Conservation (phyloP, 1,140 invertebrate species). For the Drosophila jambulina region DNA sequence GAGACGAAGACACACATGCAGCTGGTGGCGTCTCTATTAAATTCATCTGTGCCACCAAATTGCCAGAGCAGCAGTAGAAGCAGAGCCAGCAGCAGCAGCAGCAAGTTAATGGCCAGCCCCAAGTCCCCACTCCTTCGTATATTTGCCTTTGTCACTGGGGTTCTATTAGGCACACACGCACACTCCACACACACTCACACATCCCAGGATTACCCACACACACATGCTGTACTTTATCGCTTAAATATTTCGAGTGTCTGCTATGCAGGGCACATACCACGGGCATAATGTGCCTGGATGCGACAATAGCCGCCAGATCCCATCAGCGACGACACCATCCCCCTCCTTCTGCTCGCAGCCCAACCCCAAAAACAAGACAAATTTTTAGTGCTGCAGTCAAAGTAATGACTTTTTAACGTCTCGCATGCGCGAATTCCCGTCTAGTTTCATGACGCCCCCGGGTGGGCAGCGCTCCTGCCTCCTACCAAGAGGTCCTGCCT, state of each 20-base stretch:
- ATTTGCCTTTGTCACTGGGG: slow-evolving; percentile 73
- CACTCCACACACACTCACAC: slow-evolving; percentile 12
- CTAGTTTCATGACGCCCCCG: slow-evolving; percentile 51
- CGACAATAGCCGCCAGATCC: slow-evolving; percentile 57
- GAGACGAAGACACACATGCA: slow-evolving; percentile 46
- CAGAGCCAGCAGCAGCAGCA: slow-evolving; percentile 20
- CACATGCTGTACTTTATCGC: slow-evolving; percentile 60
- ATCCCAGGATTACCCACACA: slow-evolving; percentile 1
- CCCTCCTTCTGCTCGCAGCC: neutral
- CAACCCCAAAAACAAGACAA: slow-evolving; percentile 48
- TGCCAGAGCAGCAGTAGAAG: slow-evolving; percentile 39
- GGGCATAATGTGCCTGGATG: slow-evolving; percentile 53
- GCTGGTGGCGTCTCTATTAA: slow-evolving; percentile 70
- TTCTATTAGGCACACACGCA: slow-evolving; percentile 70
- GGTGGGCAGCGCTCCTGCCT: slow-evolving; percentile 2
- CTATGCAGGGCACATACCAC: slow-evolving; percentile 61
- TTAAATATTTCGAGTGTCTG: slow-evolving; percentile 78
- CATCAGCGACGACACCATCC: slow-evolving; percentile 5
- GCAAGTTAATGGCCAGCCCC: slow-evolving; percentile 69
- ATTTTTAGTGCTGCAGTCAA: slow-evolving; percentile 66
- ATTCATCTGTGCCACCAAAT: slow-evolving; percentile 69
- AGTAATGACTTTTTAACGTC: slow-evolving; percentile 68
- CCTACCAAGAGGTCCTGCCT: neutral
- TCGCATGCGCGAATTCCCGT: slow-evolving; percentile 45
- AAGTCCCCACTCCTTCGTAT: slow-evolving; percentile 7